These are phyloP conservation scores for Trematocara caparti DNA, from an alignment of 2,797 vertebrate species.

Conservation along the genomic window DNA sequence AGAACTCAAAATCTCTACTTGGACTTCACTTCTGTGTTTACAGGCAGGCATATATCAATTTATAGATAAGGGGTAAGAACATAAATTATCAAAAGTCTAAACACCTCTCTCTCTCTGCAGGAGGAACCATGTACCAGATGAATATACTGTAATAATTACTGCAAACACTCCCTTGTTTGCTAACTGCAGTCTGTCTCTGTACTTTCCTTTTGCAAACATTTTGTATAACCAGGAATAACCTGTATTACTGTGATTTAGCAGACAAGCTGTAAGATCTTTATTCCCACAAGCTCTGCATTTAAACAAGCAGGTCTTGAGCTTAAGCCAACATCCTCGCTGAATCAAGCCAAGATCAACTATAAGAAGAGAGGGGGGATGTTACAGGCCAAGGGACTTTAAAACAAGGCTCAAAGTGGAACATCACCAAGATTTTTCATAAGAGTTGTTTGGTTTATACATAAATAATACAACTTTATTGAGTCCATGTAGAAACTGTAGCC, in stretches of 20 bases:
- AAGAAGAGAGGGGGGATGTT: accelerated
- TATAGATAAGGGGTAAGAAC: accelerated
- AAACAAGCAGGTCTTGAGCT: background rate
- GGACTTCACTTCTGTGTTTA: accelerated
- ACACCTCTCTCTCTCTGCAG: background rate
- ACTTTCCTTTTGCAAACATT: background rate
- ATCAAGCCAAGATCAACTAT: background rate
- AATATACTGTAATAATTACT: background rate
- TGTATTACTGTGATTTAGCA: background rate
- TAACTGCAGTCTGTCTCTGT: accelerated
- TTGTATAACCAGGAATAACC: background rate
- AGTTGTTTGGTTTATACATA: background rate
- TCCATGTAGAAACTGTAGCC: accelerated
- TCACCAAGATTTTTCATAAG: accelerated
- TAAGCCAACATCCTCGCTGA: background rate
- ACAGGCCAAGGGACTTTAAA: background rate
- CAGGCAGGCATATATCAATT: accelerated
- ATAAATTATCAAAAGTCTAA: background rate
- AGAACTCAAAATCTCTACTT: background rate
- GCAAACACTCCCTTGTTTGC: slow-evolving; percentile 12
- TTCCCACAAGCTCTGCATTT: accelerated
- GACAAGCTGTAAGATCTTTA: background rate
- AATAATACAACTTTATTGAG: accelerated
- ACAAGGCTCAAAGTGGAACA: accelerated
- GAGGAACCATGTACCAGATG: accelerated